Conservation (phyloP, 2,888 invertebrate species). For the Gibbula magus region DNA sequence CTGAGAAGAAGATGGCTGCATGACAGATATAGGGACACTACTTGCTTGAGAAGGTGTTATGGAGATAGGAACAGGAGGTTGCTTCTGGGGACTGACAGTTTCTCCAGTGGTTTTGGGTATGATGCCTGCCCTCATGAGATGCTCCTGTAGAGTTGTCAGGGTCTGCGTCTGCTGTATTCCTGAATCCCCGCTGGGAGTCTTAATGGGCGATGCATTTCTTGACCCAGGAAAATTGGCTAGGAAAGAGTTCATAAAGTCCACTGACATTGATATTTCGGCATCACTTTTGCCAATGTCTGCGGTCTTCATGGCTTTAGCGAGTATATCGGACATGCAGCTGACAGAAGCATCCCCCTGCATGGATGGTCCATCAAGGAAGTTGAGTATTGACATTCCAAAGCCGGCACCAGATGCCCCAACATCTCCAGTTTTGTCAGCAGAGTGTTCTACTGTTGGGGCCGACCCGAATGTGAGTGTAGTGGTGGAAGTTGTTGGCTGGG, state of each 20-base stretch:
- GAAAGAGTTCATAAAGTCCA: constrained; percentile 7
- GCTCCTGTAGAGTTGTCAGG: neutral
- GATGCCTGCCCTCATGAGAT: neutral
- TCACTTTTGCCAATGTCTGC: constrained; percentile 30
- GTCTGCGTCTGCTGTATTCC: neutral
- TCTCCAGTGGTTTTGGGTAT: neutral
- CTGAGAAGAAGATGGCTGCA: no score
- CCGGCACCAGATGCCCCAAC: neutral
- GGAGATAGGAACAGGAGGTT: no score
- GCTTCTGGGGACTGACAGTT: no score
- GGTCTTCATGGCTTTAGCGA: constrained; percentile 36
- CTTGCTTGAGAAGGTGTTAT: no score
- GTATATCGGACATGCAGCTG: constrained; percentile 30
- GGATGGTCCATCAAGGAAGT: neutral
- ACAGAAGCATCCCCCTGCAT: neutral
- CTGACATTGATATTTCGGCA: neutral
- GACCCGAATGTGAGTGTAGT: neutral
- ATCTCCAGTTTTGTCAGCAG: neutral
- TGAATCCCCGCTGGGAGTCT: neutral
- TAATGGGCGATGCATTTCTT: neutral
- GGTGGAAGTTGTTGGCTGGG: neutral
- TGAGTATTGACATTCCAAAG: neutral
- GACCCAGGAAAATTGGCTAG: neutral
- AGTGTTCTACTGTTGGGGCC: neutral
- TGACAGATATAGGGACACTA: no score